phyloP scores from a whole-genome alignment of 2,113 vertebrate genomes.

The Eurypyga helias region DNA sequence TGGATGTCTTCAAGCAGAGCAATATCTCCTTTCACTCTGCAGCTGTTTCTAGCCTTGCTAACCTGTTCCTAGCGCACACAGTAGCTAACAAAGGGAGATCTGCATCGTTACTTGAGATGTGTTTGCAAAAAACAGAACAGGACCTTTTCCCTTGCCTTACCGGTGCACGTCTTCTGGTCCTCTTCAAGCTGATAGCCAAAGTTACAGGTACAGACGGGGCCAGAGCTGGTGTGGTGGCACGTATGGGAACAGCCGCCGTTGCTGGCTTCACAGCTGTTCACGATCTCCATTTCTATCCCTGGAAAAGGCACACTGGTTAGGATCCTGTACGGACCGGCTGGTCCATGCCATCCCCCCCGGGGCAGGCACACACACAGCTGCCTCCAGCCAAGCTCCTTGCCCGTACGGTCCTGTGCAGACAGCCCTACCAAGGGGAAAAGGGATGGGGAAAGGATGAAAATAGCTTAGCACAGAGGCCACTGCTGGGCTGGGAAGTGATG shows the following conservation, averaged over 20 bases:
- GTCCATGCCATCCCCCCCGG: background rate
- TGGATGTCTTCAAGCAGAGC: background rate
- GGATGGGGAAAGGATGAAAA: background rate
- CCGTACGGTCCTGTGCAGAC: fast-evolving
- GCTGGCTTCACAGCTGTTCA: slow-evolving; percentile 90
- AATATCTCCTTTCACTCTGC: background rate
- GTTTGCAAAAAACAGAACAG: fast-evolving
- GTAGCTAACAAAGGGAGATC: fast-evolving
- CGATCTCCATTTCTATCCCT: slow-evolving; percentile 98
- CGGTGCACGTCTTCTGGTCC: slow-evolving; percentile 88
- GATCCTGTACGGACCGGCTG: fast-evolving
- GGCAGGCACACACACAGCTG: fast-evolving
- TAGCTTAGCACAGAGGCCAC: background rate
- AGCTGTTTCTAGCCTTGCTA: background rate
- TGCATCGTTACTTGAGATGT: fast-evolving
- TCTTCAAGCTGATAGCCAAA: slow-evolving; percentile 81
- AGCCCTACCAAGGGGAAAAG: background rate
- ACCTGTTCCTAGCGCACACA: fast-evolving
- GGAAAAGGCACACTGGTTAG: background rate
- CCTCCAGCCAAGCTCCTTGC: background rate
- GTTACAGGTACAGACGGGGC: slow-evolving; percentile 88
- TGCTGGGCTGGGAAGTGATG: background rate
- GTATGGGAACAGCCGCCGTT: slow-evolving; percentile 91
- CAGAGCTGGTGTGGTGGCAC: slow-evolving; percentile 86
- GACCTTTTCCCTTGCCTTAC: slow-evolving; percentile 58